Conservation (phyloP, 1,140 invertebrate species). For the Pseudomyrmex gracilis region DNA sequence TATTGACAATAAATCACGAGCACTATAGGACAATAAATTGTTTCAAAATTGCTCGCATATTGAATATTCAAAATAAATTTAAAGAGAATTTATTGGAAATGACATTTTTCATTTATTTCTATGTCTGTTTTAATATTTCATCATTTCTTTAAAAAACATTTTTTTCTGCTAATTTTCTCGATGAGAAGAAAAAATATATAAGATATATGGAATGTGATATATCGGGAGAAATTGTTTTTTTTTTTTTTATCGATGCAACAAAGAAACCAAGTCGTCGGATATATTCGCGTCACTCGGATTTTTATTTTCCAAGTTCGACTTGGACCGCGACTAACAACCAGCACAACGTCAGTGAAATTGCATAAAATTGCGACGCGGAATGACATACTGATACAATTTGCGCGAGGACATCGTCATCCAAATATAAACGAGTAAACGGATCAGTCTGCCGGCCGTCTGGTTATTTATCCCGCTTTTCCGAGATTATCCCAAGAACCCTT, state of each 20-base stretch:
- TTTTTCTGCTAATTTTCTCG: too few species aligned
- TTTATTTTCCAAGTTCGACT: constrained; percentile 8
- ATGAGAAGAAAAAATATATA: background rate
- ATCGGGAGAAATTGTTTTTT: background rate
- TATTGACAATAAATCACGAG: constrained; percentile 17
- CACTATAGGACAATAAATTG: too few species aligned
- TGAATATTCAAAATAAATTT: background rate
- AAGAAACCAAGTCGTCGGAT: background rate
- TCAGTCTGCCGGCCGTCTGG: constrained; percentile 67
- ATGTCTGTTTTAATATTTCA: too few species aligned
- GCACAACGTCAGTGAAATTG: constrained; percentile 42
- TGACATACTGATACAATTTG: constrained; percentile 51
- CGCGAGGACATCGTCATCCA: constrained; percentile 64
- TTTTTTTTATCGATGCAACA: background rate
- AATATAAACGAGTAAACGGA: constrained; percentile 72
- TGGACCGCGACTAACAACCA: constrained; percentile 13
- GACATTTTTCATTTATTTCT: too few species aligned
- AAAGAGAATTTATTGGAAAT: background rate
- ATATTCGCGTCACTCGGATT: constrained; percentile 16
- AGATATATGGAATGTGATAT: too few species aligned
- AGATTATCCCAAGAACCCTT: constrained; percentile 68
- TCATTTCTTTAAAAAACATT: background rate
- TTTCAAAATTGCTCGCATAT: too few species aligned
- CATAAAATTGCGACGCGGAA: constrained; percentile 47
- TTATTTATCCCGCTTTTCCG: constrained; percentile 73